Percentiles rank a stretch among this genome's conserved stretches.
phyloP scores from a whole-genome alignment of 2,113 vertebrate genomes.

The Equus quagga region DNA sequence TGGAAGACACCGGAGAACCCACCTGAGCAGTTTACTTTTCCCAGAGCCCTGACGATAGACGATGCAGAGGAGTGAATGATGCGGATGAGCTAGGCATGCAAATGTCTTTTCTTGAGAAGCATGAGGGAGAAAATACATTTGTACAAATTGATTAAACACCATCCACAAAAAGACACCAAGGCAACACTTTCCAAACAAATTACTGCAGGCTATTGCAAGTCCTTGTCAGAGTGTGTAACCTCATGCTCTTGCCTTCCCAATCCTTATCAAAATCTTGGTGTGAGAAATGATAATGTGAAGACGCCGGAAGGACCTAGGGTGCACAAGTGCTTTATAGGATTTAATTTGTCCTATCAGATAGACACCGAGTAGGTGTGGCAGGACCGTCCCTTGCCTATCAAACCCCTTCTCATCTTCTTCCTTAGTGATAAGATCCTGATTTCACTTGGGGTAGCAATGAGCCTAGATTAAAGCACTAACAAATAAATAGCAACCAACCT shows the following conservation, averaged over 20 bases:
- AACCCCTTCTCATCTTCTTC: not conserved
- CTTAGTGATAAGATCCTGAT: too few relatives aligned
- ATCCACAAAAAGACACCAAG: not conserved
- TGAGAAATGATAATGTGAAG: not conserved
- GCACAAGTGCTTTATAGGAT: rapidly evolving
- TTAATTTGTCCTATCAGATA: not conserved
- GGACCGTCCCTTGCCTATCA: rapidly evolving
- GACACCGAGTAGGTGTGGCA: not conserved
- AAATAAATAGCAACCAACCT: rapidly evolving
- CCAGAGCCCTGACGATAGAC: rapidly evolving
- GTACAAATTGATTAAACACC: rapidly evolving
- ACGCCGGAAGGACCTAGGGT: rapidly evolving
- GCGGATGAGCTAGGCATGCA: not conserved
- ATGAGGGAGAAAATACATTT: not conserved
- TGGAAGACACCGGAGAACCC: not conserved
- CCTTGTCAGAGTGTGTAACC: rapidly evolving
- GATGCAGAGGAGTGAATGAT: rapidly evolving
- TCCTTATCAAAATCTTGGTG: rapidly evolving
- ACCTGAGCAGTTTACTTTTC: rapidly evolving
- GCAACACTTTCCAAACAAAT: not conserved
- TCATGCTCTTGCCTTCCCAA: not conserved
- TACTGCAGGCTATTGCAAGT: rapidly evolving
- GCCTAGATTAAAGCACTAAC: too few relatives aligned
- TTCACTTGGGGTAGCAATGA: rapidly evolving
- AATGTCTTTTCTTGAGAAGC: not conserved